These are phyloP conservation scores for Promerops cafer DNA, from an alignment of 2,113 vertebrate species.

Conservation along the genomic window DNA sequence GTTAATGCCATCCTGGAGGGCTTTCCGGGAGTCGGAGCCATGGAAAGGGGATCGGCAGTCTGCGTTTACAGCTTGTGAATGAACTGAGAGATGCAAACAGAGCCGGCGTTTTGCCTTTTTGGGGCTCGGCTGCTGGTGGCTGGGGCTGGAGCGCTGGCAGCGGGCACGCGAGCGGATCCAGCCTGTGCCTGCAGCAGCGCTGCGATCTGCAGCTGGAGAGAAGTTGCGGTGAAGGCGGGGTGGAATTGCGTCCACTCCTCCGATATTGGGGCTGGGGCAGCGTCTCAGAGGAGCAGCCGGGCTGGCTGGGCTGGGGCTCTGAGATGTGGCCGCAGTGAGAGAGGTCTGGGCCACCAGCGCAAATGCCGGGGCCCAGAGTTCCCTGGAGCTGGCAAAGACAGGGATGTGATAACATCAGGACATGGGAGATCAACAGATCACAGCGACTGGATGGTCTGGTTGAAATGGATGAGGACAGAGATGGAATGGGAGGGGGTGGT, in stretches of 20 bases:
- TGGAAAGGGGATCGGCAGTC: background rate
- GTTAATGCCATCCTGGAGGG: slow-evolving; percentile 44
- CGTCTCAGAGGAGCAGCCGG: background rate
- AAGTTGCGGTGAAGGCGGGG: background rate
- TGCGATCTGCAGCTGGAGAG: background rate
- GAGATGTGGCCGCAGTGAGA: background rate
- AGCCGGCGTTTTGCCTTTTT: background rate
- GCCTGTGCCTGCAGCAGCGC: background rate
- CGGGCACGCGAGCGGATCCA: background rate
- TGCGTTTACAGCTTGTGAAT: slow-evolving; percentile 29
- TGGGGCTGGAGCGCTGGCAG: background rate
- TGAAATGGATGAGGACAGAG: background rate
- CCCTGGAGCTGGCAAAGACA: background rate
- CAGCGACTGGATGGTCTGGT: background rate
- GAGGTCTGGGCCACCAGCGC: background rate
- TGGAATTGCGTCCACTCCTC: background rate
- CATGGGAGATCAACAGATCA: background rate
- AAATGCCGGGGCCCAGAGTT: background rate
- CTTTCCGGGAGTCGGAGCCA: background rate
- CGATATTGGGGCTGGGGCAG: background rate
- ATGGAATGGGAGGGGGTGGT: background rate
- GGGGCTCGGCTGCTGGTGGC: slow-evolving; percentile 14
- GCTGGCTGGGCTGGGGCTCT: background rate
- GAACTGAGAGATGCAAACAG: slow-evolving; percentile 51
- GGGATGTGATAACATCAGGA: background rate